A percentile compares a stretch with the other conserved stretches of the same genome.
Evolutionary conservation across 92 coral and sea anemone genomes (phyloP).

Genomic region (Porites evermanni): DNA sequence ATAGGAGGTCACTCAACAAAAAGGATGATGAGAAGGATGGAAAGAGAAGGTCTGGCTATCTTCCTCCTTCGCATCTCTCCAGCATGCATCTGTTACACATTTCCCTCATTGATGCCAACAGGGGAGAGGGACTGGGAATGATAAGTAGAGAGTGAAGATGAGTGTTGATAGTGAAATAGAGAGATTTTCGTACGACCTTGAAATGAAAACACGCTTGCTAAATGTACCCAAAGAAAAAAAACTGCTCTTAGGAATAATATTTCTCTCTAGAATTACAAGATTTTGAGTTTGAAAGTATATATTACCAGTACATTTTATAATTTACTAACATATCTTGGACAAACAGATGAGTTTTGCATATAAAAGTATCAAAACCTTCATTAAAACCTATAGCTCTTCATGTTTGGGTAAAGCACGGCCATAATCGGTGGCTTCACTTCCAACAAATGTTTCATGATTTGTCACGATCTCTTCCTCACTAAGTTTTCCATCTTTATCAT

Average conservation of each 20-base stretch:
- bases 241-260: neutral
- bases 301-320: neutral
- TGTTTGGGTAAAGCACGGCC: constrained; percentile 92
- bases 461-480: constrained; percentile 82
- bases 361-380: constrained; percentile 14
- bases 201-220: no score
- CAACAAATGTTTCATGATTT: constrained; percentile 95
- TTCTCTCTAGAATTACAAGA: neutral
- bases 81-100: no score
- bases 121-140: no score
- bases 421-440: constrained; percentile 99
- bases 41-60: no score
- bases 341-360: neutral
- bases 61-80: no score
- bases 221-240: neutral
- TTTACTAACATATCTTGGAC: neutral
- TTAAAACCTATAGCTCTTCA: constrained; percentile 64
- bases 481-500: constrained; percentile 89
- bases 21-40: no score
- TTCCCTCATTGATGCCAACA: no score
- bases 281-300: neutral
- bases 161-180: no score
- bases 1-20: no score
- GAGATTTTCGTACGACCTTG: no score
- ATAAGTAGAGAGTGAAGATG: no score